These are phyloP conservation scores for Trypoxylon attenuatum DNA, from an alignment of 2,888 invertebrate species.

Conservation along the genomic window DNA sequence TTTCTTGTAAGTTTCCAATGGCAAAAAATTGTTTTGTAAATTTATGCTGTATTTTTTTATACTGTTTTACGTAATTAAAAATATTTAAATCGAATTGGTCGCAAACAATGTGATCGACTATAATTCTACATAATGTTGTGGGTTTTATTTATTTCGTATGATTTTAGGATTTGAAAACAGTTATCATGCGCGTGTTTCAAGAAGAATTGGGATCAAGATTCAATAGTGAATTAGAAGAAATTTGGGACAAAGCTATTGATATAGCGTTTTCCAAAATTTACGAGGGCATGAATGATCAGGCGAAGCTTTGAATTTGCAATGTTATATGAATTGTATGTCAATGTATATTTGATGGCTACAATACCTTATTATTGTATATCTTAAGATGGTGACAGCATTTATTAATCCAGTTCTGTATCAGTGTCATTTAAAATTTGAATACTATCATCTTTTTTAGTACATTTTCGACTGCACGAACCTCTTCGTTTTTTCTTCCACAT, in stretches of 20 bases:
- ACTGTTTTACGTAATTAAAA: background rate
- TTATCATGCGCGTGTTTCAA: slow-evolving; percentile 71
- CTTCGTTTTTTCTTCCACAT: too few relatives aligned
- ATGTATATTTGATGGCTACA: too few relatives aligned
- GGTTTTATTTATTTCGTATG: slow-evolving; percentile 45
- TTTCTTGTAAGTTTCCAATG: slow-evolving; percentile 45
- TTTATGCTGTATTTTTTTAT: too few relatives aligned
- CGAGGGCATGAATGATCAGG: slow-evolving; percentile 33
- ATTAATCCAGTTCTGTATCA: too few relatives aligned
- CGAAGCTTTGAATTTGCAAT: too few relatives aligned
- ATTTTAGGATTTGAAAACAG: slow-evolving; percentile 72
- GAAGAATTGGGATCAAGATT: slow-evolving; percentile 71
- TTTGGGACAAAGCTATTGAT: slow-evolving; percentile 74
- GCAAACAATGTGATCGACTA: background rate
- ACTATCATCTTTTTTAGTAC: too few relatives aligned
- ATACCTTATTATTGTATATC: too few relatives aligned
- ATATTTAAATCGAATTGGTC: too few relatives aligned
- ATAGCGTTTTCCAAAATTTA: slow-evolving; percentile 65
- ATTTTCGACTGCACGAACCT: too few relatives aligned
- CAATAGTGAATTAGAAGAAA: slow-evolving; percentile 68
- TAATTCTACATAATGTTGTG: background rate
- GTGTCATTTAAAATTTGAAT: too few relatives aligned
- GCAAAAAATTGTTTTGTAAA: background rate
- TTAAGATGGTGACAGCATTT: too few relatives aligned
- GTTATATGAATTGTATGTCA: too few relatives aligned